Conservation (phyloP, 2,113 vertebrate genomes). For the Ceyx margarethae region DNA sequence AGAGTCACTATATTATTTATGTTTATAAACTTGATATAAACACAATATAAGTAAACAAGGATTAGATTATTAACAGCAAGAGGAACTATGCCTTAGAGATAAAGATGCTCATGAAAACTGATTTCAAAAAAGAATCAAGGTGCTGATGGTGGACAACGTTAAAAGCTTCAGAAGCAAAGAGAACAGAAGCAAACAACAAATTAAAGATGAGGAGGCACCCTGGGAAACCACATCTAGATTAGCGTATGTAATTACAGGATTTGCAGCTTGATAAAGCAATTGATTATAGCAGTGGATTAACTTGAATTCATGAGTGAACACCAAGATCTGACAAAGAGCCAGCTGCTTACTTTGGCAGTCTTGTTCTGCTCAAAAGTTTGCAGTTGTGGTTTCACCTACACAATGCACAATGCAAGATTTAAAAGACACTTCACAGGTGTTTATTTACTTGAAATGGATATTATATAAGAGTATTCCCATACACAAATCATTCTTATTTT, state of each 20-base stretch:
- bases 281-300: slow-evolving; percentile 16
- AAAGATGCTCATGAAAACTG: not conserved
- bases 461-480: not conserved
- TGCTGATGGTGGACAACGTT: not conserved
- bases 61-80: not conserved
- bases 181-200: not conserved
- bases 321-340: not conserved
- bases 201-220: not conserved
- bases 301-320: not conserved
- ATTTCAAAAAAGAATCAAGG: not conserved
- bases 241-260: slow-evolving; percentile 16
- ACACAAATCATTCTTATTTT: not conserved
- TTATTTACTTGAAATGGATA: not conserved
- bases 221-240: slow-evolving; percentile 2
- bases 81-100: not conserved
- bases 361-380: not conserved
- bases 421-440: not conserved
- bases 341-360: not conserved
- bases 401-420: not conserved
- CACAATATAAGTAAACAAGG: not conserved
- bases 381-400: not conserved
- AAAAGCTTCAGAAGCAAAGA: not conserved
- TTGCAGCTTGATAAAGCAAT: slow-evolving; percentile 27
- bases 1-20: not conserved
- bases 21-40: not conserved